phyloP scores from a whole-genome alignment of 1,140 invertebrate genomes.

The Drosophila kanapiae region DNA sequence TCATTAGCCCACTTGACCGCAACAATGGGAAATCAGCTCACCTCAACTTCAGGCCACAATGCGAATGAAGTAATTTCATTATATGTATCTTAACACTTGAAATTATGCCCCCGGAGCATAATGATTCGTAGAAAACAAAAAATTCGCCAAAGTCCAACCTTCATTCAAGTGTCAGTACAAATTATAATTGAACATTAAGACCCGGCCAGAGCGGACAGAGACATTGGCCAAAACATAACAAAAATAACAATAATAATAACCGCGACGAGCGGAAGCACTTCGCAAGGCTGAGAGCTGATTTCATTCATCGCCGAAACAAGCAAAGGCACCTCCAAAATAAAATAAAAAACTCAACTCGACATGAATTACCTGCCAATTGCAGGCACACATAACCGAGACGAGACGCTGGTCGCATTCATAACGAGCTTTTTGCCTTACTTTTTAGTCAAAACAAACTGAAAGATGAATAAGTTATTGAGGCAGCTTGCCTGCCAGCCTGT shows the following conservation, averaged over 20 bases:
- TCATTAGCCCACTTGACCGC: slow-evolving; percentile 70
- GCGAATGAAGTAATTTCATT: slow-evolving; percentile 56
- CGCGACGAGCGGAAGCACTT: slow-evolving; percentile 64
- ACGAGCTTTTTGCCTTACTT: slow-evolving; percentile 56
- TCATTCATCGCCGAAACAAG: slow-evolving; percentile 54
- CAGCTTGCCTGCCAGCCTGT: slow-evolving; percentile 3
- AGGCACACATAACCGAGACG: slow-evolving; percentile 17
- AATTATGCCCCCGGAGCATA: slow-evolving; percentile 48
- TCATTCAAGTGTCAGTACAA: slow-evolving; percentile 56
- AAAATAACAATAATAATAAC: slow-evolving; percentile 45
- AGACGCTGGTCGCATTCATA: slow-evolving; percentile 50
- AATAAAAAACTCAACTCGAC: slow-evolving; percentile 14
- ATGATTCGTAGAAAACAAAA: slow-evolving; percentile 16
- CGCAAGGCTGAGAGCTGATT: slow-evolving; percentile 66
- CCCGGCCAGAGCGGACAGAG: slow-evolving; percentile 25
- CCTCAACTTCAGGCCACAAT: slow-evolving; percentile 25
- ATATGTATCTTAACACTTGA: slow-evolving; percentile 51
- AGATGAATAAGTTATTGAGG: slow-evolving; percentile 26
- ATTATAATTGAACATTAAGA: slow-evolving; percentile 68
- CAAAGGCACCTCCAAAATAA: slow-evolving; percentile 12
- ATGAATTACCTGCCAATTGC: slow-evolving; percentile 71
- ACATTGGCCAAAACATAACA: slow-evolving; percentile 23
- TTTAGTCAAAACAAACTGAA: slow-evolving; percentile 31
- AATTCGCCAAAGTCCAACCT: slow-evolving; percentile 42
- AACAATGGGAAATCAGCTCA: slow-evolving; percentile 45